Evolutionary conservation across 2,797 vertebrate species (phyloP), one percentile per base, ranked within the genome.

Genomic region (Pseudomugil tenellus): DNA sequence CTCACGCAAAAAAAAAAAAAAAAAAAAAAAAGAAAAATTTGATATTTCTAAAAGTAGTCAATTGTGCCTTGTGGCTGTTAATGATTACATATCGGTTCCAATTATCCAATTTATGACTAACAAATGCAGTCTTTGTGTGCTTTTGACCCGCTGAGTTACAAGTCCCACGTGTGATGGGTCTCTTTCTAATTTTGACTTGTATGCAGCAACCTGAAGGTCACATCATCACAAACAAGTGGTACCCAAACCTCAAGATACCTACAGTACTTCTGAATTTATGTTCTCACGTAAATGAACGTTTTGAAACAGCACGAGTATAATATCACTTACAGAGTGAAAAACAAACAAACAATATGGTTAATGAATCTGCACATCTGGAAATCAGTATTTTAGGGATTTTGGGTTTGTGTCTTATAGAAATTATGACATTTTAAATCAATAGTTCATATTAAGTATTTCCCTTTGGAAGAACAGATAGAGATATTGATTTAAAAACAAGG

Each of bases 181-280:
- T 56, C 14, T 80, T 67, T 69, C 61, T 51, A 59, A 53, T 70
- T 77, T 1, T 65, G 43, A 14, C 56, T 63, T 51, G 66, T 58
- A 70, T 66, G 49, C 51, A 69, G 61, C 23, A 51, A 17, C 61
- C 39, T 76, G 63, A 64, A 71, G 35, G 76, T 80, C 74, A 49
- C 57, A 39, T 60, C 51, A 48, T 55, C 59, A 39, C 32, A 55
- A 34, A 59, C 48, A 59, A 53, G 25, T 29, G 51, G 25, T 8
- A 29, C 26, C 26, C 26, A 29, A 53, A 53, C 28, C 51, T 53
- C 26, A 29, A 8, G 51, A 53, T 29, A 28, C 26, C 12, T 8
- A n/a, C n/a, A n/a, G n/a, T n/a, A 17, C 26, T 51, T 26, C 6
- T 26, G 4, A n/a, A 14, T 25, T 26, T 51, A 14, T 21, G 0